Evolutionary conservation across 2,113 vertebrate species (phyloP).

Genomic region (Lepisosteus osseus): DNA sequence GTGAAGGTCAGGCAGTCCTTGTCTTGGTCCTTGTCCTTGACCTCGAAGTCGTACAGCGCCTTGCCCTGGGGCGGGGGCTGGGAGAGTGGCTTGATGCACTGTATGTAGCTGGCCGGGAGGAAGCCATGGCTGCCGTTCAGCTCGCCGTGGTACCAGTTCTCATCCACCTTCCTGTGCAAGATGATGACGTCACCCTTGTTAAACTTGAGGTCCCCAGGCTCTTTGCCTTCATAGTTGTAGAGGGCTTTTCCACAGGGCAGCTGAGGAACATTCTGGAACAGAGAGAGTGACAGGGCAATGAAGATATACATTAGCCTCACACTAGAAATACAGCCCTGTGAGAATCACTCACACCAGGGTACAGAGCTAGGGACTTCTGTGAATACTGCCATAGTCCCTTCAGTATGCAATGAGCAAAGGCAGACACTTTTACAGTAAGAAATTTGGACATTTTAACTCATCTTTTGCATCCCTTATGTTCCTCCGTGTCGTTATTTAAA

Average conservation of each 20-base stretch:
- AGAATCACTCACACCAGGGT: too few relatives aligned
- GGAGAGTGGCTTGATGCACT: constrained; percentile 83
- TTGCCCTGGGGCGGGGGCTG: constrained; percentile 92
- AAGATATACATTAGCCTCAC: background rate
- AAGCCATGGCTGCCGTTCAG: constrained; percentile 89
- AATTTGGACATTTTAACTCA: too few relatives aligned
- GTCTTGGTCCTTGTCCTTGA: constrained; percentile 96
- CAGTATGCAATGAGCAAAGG: too few relatives aligned
- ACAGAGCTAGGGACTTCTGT: too few relatives aligned
- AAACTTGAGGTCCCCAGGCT: constrained; percentile 92
- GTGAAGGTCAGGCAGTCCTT: constrained; percentile 95
- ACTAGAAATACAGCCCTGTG: background rate
- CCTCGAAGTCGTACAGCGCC: constrained; percentile 96
- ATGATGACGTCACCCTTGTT: constrained; percentile 94
- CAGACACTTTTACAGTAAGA: too few relatives aligned
- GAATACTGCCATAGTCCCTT: too few relatives aligned
- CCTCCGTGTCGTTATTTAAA: too few relatives aligned
- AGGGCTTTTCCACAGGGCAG: constrained; percentile 91
- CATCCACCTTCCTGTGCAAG: constrained; percentile 86
- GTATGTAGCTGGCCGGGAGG: constrained; percentile 93
- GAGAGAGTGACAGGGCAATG: constrained; percentile 10
- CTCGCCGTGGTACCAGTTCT: constrained; percentile 96
- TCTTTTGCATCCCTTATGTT: too few relatives aligned
- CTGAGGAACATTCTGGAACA: constrained; percentile 79
- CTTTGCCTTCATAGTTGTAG: constrained; percentile 91